These are phyloP conservation scores for Caenorhabditis afra DNA, from an alignment of 2,888 invertebrate species.

Conservation along the genomic window DNA sequence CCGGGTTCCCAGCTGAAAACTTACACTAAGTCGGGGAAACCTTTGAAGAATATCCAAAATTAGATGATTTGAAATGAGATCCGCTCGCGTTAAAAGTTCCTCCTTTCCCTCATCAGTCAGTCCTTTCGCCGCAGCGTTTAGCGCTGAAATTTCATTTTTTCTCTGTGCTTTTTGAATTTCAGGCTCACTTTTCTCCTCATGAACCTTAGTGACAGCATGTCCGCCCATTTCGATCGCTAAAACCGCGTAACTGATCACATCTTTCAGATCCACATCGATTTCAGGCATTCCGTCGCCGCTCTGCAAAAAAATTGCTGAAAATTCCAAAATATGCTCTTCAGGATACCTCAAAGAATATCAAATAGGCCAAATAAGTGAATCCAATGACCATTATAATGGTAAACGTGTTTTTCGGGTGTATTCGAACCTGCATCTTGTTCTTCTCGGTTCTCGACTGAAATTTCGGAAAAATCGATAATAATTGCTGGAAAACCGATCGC, in stretches of 20 bases:
- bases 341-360: constrained; percentile 74
- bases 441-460: constrained; percentile 26
- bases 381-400: constrained; percentile 65
- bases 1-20: not conserved
- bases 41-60: constrained; percentile 76
- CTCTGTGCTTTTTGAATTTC: not conserved
- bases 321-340: too few species aligned
- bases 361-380: constrained; percentile 75
- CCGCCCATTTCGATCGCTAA: constrained; percentile 79
- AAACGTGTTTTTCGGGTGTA: constrained; percentile 75
- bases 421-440: constrained; percentile 70
- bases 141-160: constrained; percentile 44
- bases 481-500: too few species aligned
- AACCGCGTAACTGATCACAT: constrained; percentile 78
- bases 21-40: constrained; percentile 75
- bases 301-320: constrained; percentile 8
- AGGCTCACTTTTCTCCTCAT: constrained; percentile 70
- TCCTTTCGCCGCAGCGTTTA: constrained; percentile 73
- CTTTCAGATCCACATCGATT: constrained; percentile 75
- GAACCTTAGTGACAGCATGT: constrained; percentile 74
- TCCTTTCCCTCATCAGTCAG: constrained; percentile 78
- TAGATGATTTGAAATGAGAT: constrained; percentile 79
- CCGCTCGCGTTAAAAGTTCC: constrained; percentile 79
- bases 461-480: not conserved
- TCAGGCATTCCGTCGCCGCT: constrained; percentile 73